phyloP scores from a whole-genome alignment of 37 sponge, comb jelly and placozoan genomes.

The Dysidea cf. avara region DNA sequence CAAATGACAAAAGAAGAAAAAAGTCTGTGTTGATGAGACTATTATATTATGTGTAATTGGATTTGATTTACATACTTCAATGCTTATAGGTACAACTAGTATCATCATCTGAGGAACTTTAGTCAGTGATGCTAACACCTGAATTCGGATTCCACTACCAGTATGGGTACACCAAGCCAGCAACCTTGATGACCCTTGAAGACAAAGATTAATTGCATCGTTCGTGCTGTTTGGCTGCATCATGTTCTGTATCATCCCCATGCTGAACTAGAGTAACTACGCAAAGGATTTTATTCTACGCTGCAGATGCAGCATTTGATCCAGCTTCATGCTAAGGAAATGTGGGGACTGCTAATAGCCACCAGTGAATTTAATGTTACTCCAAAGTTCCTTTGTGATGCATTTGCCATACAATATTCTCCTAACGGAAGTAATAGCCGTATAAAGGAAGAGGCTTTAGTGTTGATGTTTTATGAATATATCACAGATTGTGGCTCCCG shows the following conservation, averaged over 20 bases:
- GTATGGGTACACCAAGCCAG: conserved; percentile 9
- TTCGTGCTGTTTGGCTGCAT: conserved; percentile 9
- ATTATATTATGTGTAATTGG: no score
- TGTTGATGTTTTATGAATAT: neutral
- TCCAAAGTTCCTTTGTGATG: neutral
- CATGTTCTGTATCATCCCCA: neutral
- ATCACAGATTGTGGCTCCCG: neutral
- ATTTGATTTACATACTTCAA: no score
- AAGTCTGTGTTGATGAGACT: no score
- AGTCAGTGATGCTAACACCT: neutral
- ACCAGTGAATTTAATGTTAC: neutral
- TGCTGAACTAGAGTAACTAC: conserved; percentile 9
- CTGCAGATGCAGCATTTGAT: conserved; percentile 2
- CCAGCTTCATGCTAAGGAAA: neutral
- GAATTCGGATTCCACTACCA: conserved; percentile 11
- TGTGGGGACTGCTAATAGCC: neutral
- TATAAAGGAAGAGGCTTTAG: neutral
- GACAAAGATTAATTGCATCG: neutral
- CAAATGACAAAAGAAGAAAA: no score
- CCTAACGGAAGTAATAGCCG: conserved; percentile 3
- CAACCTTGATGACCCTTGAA: neutral
- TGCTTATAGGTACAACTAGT: conserved; percentile 4
- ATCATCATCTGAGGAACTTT: neutral
- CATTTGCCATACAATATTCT: conserved; percentile 4
- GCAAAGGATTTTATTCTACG: neutral